phyloP scores from a whole-genome alignment of 1,140 invertebrate species.

The Drosophila bocqueti region DNA sequence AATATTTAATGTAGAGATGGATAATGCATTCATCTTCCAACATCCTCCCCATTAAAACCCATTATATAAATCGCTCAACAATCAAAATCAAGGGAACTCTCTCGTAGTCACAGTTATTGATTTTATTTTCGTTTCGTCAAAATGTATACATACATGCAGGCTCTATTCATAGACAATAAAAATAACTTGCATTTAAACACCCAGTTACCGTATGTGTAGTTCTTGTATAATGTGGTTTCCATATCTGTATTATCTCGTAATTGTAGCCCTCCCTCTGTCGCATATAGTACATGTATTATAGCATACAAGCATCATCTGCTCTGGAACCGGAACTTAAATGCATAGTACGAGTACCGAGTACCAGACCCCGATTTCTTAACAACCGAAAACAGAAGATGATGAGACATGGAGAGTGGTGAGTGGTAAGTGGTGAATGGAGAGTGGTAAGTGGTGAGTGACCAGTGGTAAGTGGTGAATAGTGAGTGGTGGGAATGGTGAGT shows the following conservation, averaged over 20 bases:
- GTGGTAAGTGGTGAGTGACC: not conserved
- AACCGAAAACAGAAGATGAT: constrained; percentile 5
- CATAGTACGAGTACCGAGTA: constrained; percentile 16
- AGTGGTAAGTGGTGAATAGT: too few relatives aligned
- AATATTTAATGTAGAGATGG: too few relatives aligned
- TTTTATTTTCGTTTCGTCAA: constrained; percentile 24
- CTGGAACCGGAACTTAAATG: constrained; percentile 27
- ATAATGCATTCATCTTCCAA: not conserved
- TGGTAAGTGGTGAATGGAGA: not conserved
- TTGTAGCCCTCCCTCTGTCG: constrained; percentile 14
- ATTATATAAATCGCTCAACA: not conserved
- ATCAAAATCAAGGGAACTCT: not conserved
- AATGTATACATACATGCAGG: constrained; percentile 43
- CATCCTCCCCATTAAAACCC: too few relatives aligned
- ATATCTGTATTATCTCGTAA: constrained; percentile 31
- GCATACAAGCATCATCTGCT: constrained; percentile 46
- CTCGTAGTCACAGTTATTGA: constrained; percentile 30
- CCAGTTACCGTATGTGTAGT: constrained; percentile 47
- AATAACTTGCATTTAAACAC: constrained; percentile 67
- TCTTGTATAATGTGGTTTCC: constrained; percentile 32
- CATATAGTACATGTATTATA: constrained; percentile 42
- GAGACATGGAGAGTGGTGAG: not conserved
- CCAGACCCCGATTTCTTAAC: not conserved
- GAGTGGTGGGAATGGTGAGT: not conserved
- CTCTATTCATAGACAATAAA: constrained; percentile 68